Evolutionary conservation across 1,140 invertebrate species (phyloP), one percentile per base, ranked within the genome.

Genomic region (Mactra quadrangularis): DNA sequence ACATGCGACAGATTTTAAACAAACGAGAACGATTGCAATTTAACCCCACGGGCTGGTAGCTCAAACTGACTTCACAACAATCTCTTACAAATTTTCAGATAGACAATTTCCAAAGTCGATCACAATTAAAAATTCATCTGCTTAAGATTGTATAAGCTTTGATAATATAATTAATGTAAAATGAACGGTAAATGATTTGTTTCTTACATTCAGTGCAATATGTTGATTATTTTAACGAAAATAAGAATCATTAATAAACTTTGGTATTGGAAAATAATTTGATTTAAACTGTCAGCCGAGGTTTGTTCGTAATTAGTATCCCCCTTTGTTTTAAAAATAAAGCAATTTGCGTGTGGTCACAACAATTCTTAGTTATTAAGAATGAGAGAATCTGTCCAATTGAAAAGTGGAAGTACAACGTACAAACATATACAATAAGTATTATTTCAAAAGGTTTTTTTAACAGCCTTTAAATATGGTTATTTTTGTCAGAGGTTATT

Each of bases 21-120:
- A 79, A 79, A 53, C 60, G 76, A 22, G 59, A 79, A 31, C 22
- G 38, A 15, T 60, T 79, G 29, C 47, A 64, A 7, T 79, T 79
- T 68, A 79, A 79, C n/a, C 76, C 76, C 2, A 79, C 76, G 1
- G 76, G 76, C 11, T 79, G 76, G 76, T 79, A 55, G 29, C 59
- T 13, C 11, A 55, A 13, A 55, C 9, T 13, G 25, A 13, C 22
- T 15, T 55, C 6, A 55, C 9, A 55, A 15, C 11, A 15, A 55
- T 13, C n/a, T 7, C 19, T 29, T 17, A 29, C 29, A 7, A 33
- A 29, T 6, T 6, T 19, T 9, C 29, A 60, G 22, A 31, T 27
- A 19, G 3, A 29, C 19, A 60, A 60, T 60, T 25, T 15, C 6
- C 7, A 19, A 47, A 47, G 45, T 9, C 45, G 45, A 11, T 47